Conservation (phyloP, 2,888 invertebrate genomes). For the Scelioninae gen. 1 region DNA sequence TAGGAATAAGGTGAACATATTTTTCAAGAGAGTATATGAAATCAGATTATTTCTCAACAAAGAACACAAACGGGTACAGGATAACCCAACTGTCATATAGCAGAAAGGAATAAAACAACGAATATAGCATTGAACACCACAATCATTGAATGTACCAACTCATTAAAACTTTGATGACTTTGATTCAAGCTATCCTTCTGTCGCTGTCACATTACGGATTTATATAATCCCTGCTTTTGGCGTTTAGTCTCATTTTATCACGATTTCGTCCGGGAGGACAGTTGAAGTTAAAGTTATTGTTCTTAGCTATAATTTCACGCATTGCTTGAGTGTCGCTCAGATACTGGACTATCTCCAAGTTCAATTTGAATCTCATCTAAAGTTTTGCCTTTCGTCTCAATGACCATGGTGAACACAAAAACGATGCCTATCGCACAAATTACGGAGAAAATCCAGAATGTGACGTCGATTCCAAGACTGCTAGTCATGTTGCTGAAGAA, state of each 20-base stretch:
- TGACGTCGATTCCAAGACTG: slow-evolving; percentile 87
- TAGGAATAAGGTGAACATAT: neutral
- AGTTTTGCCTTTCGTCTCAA: slow-evolving; percentile 86
- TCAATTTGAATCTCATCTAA: slow-evolving; percentile 84
- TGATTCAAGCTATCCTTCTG: slow-evolving; percentile 34
- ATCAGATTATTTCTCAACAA: neutral
- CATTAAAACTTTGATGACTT: slow-evolving; percentile 45
- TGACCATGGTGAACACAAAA: slow-evolving; percentile 89
- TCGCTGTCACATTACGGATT: slow-evolving; percentile 27
- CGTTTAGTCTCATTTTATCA: slow-evolving; percentile 58
- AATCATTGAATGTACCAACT: slow-evolving; percentile 32
- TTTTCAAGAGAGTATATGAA: neutral
- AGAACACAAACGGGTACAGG: neutral
- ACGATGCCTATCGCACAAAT: slow-evolving; percentile 88
- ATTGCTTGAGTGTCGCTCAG: slow-evolving; percentile 28
- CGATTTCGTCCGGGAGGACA: slow-evolving; percentile 39
- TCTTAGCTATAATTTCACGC: slow-evolving; percentile 45
- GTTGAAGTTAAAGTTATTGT: slow-evolving; percentile 45
- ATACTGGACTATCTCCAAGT: slow-evolving; percentile 74
- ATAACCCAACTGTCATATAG: neutral
- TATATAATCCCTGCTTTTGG: slow-evolving; percentile 32
- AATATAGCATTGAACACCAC: slow-evolving; percentile 24
- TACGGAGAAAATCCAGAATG: slow-evolving; percentile 91
- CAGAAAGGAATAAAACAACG: slow-evolving; percentile 7
- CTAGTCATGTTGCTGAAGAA: slow-evolving; percentile 87